Conservation (phyloP, 2,113 vertebrate species). For the Hepsetus odoe region DNA sequence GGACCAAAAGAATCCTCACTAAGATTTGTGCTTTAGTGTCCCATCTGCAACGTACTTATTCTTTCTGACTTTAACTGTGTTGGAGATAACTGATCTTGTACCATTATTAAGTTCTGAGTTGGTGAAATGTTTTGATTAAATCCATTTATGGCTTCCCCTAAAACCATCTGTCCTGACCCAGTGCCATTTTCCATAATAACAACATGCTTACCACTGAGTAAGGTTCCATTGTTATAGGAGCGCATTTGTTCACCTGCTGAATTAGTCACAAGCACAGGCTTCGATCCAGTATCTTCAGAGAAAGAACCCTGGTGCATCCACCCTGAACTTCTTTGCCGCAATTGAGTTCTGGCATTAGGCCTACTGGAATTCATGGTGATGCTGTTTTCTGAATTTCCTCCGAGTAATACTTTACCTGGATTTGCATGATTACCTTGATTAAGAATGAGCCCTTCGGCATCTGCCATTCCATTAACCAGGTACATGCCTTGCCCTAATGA, state of each 20-base stretch:
- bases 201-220: background rate
- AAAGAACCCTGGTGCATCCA: slow-evolving; percentile 2
- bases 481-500: slow-evolving; percentile 60
- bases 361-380: background rate
- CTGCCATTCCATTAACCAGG: slow-evolving; percentile 30
- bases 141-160: background rate
- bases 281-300: background rate
- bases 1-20: background rate
- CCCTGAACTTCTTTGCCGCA: background rate
- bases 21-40: background rate
- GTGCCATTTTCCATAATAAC: background rate
- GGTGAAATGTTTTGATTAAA: background rate
- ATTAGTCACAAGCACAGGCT: background rate
- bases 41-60: background rate
- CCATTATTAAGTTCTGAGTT: slow-evolving; percentile 27
- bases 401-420: background rate
- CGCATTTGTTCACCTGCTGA: background rate
- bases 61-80: background rate
- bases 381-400: too few species aligned
- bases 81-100: background rate
- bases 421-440: background rate
- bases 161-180: background rate
- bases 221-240: background rate
- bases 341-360: background rate
- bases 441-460: background rate